Evolutionary conservation across 2,113 vertebrate genomes (phyloP), one percentile per base, ranked within the genome.

Genomic region (Gymnobelideus leadbeateri): DNA sequence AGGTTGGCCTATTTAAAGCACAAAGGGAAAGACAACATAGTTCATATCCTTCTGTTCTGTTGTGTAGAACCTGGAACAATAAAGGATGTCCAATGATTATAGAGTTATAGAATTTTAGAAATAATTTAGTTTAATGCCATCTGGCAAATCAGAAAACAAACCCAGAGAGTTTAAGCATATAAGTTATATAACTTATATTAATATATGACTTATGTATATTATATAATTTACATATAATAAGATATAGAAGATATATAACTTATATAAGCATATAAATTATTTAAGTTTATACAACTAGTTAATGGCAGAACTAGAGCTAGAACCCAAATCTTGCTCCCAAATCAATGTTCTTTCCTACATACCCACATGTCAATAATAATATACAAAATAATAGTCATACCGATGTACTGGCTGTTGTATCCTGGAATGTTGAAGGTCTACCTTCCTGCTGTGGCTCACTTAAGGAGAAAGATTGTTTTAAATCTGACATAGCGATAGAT

Each of bases 381-480:
- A 91, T 24, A 21, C 52, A 68, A 91, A 94, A 95, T 50, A 91
- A 7, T 90, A 92, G 37, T 77, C 97, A 49, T 98, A 99, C 99
- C 98, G 0, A 97, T 51, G 96, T 95, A 96, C 57, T 97, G 21
- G 95, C 96, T 0, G 96, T 0, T 89, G 98, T 92, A 94, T 97
- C 98, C 97, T 98, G 98, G 95, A 97, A 98, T 51, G 97, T 91
- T 97, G 94, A 91, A 54, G 97, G 96, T 96, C 94, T 91, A 51
- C 94, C 95, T 43, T 97, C 98, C 96, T 97, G 97, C 92, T 97
- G 98, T 92, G 97, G 94, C 54, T 98, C 98, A 92, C 0, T 68
- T 23, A 98, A 94, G 91, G 98, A 43, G 0, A 96, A 96, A 84
- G 98, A 96, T 25, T 92, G 96, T 92, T 90, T 98, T 95, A 97